phyloP scores from a whole-genome alignment of 1,140 invertebrate genomes.

The Drosophila dunni region DNA sequence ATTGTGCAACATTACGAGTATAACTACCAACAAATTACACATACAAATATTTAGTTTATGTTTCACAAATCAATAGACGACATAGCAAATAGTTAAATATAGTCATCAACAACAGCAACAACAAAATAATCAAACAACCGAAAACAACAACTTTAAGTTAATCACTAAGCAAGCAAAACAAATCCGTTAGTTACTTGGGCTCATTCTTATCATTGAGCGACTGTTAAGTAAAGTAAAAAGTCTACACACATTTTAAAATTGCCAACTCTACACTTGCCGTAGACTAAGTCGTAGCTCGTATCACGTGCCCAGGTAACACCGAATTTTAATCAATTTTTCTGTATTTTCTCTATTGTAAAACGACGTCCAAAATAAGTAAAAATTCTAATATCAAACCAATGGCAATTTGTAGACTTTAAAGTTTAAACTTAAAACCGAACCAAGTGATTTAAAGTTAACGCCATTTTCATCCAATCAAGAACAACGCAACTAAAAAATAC shows the following conservation, averaged over 20 bases:
- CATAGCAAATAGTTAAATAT: slow-evolving; percentile 36
- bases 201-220: slow-evolving; percentile 10
- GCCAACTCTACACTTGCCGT: slow-evolving; percentile 36
- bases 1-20: slow-evolving; percentile 43
- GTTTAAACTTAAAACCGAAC: slow-evolving; percentile 27
- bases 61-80: slow-evolving; percentile 37
- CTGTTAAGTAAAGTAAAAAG: slow-evolving; percentile 12
- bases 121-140: neutral
- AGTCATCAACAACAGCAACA: slow-evolving; percentile 18
- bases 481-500: slow-evolving; percentile 12
- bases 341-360: slow-evolving; percentile 31
- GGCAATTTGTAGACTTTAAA: slow-evolving; percentile 37
- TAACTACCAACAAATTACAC: slow-evolving; percentile 21
- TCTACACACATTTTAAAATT: slow-evolving; percentile 11
- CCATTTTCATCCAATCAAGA: slow-evolving; percentile 20
- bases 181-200: slow-evolving; percentile 25
- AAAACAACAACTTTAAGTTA: slow-evolving; percentile 31
- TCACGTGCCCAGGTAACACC: slow-evolving; percentile 23
- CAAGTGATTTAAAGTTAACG: slow-evolving; percentile 24
- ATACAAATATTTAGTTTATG: slow-evolving; percentile 23
- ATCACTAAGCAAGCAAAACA: slow-evolving; percentile 26
- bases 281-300: slow-evolving; percentile 8
- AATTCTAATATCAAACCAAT: slow-evolving; percentile 23
- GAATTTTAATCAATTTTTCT: slow-evolving; percentile 37
- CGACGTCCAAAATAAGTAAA: slow-evolving; percentile 33